Conservation (phyloP, 2,113 vertebrate species). For the Pimephales promelas region DNA sequence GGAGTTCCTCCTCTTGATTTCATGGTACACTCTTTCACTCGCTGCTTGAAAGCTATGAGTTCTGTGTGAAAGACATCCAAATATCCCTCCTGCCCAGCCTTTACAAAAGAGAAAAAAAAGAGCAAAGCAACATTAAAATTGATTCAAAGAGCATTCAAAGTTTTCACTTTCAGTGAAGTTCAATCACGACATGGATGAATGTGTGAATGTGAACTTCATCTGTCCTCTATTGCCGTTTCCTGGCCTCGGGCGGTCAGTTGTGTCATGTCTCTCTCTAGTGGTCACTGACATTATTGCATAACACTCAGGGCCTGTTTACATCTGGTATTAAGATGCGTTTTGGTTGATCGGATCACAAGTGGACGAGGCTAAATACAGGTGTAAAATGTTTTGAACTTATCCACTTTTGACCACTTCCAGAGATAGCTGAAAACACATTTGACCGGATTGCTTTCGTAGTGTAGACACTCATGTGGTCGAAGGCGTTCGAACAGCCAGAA, state of each 20-base stretch:
- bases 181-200: not conserved
- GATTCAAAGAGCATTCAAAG: not conserved
- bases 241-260: not conserved
- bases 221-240: not conserved
- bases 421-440: too few species aligned
- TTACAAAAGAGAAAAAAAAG: constrained; percentile 39
- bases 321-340: too few species aligned
- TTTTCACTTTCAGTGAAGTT: not conserved
- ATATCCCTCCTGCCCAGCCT: constrained; percentile 91
- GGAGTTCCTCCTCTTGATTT: constrained; percentile 70
- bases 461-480: too few species aligned
- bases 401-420: too few species aligned
- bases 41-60: constrained; percentile 89
- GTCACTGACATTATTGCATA: constrained; percentile 30
- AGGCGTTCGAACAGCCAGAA: too few species aligned
- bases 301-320: not conserved
- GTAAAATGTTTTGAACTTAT: too few species aligned
- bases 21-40: constrained; percentile 83
- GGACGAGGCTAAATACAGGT: too few species aligned
- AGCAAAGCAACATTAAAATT: not conserved
- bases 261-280: constrained; percentile 38
- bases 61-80: constrained; percentile 93
- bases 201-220: not conserved
- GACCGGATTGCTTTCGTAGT: too few species aligned
- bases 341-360: too few species aligned